These are phyloP conservation scores for Nibea coibor DNA, from an alignment of 2,113 vertebrate species.

Conservation along the genomic window DNA sequence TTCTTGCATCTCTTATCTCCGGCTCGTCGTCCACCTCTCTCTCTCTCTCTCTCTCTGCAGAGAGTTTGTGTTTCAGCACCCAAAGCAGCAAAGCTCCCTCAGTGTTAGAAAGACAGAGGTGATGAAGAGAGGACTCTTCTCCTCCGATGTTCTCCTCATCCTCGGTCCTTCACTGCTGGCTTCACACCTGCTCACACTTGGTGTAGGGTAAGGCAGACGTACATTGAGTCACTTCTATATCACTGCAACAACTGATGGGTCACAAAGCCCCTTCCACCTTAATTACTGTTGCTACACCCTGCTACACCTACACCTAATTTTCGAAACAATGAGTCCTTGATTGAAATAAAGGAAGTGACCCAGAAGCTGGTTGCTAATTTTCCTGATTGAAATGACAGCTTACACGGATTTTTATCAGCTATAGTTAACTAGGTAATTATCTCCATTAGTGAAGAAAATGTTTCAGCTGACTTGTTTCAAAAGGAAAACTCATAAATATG, in stretches of 20 bases:
- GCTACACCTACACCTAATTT: neutral
- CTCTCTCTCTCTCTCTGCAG: constrained; percentile 55
- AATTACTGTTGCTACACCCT: neutral
- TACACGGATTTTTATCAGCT: neutral
- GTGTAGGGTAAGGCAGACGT: constrained; percentile 69
- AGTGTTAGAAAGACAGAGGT: constrained; percentile 82
- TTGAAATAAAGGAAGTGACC: neutral
- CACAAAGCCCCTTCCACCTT: neutral
- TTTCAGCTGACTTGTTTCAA: neutral
- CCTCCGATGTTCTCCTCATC: constrained; percentile 76
- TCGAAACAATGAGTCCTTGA: neutral
- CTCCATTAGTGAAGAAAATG: neutral
- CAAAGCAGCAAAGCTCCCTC: constrained; percentile 78
- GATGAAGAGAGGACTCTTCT: constrained; percentile 85
- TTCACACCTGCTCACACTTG: constrained; percentile 79
- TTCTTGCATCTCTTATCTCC: constrained; percentile 26
- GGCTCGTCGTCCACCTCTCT: neutral
- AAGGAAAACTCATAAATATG: neutral
- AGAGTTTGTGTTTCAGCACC: constrained; percentile 85
- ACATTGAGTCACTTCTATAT: neutral
- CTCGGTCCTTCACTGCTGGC: constrained; percentile 77
- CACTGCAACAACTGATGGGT: neutral
- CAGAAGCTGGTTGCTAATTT: neutral
- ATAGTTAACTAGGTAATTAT: neutral
- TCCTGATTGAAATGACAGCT: neutral